Percentiles rank a stretch among this genome's conserved stretches.
Evolutionary conservation across 2,888 invertebrate species (phyloP).

Genomic region (Gandaritis pyraliata): DNA sequence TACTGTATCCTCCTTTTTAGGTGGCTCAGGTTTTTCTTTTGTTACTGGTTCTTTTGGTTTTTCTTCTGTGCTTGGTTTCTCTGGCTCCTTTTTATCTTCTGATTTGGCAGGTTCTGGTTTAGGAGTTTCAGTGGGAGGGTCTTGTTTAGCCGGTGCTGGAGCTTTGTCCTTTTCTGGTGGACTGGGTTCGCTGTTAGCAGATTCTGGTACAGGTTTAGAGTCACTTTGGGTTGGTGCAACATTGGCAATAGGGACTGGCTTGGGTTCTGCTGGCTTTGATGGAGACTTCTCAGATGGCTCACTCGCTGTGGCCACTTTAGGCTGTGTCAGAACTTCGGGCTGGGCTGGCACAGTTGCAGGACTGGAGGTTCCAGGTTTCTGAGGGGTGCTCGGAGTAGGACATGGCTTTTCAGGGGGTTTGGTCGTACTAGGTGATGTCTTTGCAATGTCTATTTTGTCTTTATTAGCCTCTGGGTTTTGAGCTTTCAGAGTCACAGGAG

Average conservation of each 20-base stretch:
- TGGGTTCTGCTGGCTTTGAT: constrained; percentile 69
- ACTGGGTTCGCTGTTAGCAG: constrained; percentile 61
- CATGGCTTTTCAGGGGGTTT: constrained; percentile 74
- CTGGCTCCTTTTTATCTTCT: constrained; percentile 63
- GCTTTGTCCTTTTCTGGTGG: constrained; percentile 56
- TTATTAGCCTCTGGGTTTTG: constrained; percentile 72
- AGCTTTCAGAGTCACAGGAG: constrained; percentile 65
- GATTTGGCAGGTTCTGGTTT: constrained; percentile 55
- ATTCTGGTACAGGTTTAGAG: constrained; percentile 70
- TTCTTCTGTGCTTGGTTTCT: constrained; percentile 53
- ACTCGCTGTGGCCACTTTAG: constrained; percentile 72
- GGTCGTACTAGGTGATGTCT: constrained; percentile 76
- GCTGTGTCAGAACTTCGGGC: constrained; percentile 61
- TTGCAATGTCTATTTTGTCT: constrained; percentile 75
- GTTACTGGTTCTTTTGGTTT: constrained; percentile 55
- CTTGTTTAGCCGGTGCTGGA: constrained; percentile 55
- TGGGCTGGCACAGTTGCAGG: constrained; percentile 45
- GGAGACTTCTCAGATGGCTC: constrained; percentile 73
- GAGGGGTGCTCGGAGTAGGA: constrained; percentile 64
- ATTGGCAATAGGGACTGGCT: constrained; percentile 70
- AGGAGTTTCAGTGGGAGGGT: constrained; percentile 55
- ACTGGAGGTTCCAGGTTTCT: constrained; percentile 63
- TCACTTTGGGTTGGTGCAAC: constrained; percentile 74
- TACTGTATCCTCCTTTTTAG: constrained; percentile 44
- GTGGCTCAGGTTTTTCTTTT: constrained; percentile 50